Base-by-base conservation (phyloP, 2,888 invertebrate genomes). In the Pterostichus madidus region DNA sequence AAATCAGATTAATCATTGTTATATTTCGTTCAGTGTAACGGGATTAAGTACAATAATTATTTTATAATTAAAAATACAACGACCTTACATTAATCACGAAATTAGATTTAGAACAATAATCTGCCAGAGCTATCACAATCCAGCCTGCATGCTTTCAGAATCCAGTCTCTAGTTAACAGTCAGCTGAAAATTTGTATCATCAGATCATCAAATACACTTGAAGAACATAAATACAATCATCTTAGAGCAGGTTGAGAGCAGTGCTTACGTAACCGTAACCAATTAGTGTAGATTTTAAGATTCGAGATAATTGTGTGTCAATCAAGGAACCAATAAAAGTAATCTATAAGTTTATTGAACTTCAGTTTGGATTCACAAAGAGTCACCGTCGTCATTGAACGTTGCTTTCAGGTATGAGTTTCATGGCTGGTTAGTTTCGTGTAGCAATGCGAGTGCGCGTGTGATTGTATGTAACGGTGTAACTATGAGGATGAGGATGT, bases 261-360 rank as follows among this genome's bases (percentile, higher is more conserved):
- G 31, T 80, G 68, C 46, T 80, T 73, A 53, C 80, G 80, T 80
- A 80, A 80, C 80, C 80, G 39, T 71, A 75, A 81, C 81, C 81
- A 81, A 81, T 81, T 81, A 81, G 61, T 61, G 75, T 81, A 81
- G 81, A 81, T 81, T 81, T 81, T 81, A 81, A 81, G 81, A 81
- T 81, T 81, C 61, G 61, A 81, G 81, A 81, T 81, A 81, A 81
- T 81, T 81, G 75, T 81, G 53, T 81, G 75, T 81, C 81, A 81
- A 81, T 81, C 81, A 80, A 53, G 80, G 73, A 39, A 56, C 73
- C 44, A 80, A 80, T 80, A 80, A 80, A 80, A 80, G 73, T 80
- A 80, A 80, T 80, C 71, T 80, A 80, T 80, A 80, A 80, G 80
- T 80, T 80, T 80, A 73, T 80, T 80, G 80, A 80, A 80, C 80